Conservation (phyloP, 2,888 invertebrate species). For the Hirudinaria manillensis region DNA sequence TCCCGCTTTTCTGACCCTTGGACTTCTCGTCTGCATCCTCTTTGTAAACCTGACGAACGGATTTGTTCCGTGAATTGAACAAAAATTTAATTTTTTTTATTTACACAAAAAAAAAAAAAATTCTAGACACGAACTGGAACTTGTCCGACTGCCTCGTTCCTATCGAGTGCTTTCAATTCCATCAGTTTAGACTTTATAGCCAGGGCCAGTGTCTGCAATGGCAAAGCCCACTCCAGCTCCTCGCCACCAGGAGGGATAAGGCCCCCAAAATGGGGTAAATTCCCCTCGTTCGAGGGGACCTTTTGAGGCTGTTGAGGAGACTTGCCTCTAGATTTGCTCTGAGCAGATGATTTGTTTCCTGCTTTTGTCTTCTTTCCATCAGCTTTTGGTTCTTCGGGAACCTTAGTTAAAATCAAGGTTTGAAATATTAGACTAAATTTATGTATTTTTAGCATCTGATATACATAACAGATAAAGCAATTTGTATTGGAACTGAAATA, state of each 20-base stretch:
- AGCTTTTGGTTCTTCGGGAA: background rate
- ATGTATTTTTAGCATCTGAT: too few species aligned
- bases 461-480: too few species aligned
- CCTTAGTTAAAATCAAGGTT: background rate
- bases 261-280: background rate
- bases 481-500: background rate
- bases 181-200: background rate
- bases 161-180: background rate
- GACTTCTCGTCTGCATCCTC: background rate
- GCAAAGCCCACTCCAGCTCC: background rate
- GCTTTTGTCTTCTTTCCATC: background rate
- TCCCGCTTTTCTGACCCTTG: background rate
- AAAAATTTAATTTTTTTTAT: background rate
- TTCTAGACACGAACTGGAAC: too few species aligned
- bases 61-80: background rate
- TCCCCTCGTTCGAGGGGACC: background rate
- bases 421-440: too few species aligned
- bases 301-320: too few species aligned
- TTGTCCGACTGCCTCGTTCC: too few species aligned
- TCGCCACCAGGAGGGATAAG: background rate
- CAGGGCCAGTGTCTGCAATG: background rate
- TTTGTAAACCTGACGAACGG: background rate
- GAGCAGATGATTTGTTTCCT: background rate
- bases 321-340: background rate
- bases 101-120: too few species aligned